Evolutionary conservation across 2,888 invertebrate species (phyloP), one percentile per base, ranked within the genome.

Genomic region (Parascotia fuliginaria): DNA sequence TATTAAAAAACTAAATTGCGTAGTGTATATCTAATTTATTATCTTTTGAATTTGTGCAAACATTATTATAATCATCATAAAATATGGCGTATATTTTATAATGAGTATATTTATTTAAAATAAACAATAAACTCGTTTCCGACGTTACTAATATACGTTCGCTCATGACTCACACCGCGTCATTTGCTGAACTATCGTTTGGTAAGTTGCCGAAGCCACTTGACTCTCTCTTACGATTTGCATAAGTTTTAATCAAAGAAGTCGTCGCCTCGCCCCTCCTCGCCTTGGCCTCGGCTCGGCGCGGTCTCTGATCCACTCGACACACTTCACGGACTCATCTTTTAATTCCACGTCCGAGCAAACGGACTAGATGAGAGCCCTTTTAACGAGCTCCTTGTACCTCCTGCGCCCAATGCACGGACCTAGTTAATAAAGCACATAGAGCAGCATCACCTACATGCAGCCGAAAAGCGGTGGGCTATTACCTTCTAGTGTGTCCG

Each of bases 191-290:
- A 63, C 68, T 65, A 65, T 61, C 65, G 66, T 72, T 73, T 65
- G 70, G 69, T 71, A 70, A 77, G 72, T 72, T 65, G 73, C 70
- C 75, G 76, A 71, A 71, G 73, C 71, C 77, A 73, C 79, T 81
- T 73, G 75, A 79, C 68, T 74, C 67, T 65, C 65, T 70, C 75
- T 72, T 71, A 71, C 68, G 77, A 83, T 83, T 80, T 81, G 78
- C 85, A 83, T 85, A 87, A 87, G 82, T 86, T 87, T 87, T 85
- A 87, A 86, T 87, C 86, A 84, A 85, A 83, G 81, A 83, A 83
- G 77, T 81, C 81, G 49, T 16, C 51, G 43, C 40, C 31, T 39
- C 27, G 14, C 1, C 22, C 22, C 6, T 12, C 39, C 16, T 32
- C 19, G n/a, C 15, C 12, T 31, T 19, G 0, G 29, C n/a, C 22